phyloP scores from a whole-genome alignment of 2,113 vertebrate genomes.

The Equus quagga region DNA sequence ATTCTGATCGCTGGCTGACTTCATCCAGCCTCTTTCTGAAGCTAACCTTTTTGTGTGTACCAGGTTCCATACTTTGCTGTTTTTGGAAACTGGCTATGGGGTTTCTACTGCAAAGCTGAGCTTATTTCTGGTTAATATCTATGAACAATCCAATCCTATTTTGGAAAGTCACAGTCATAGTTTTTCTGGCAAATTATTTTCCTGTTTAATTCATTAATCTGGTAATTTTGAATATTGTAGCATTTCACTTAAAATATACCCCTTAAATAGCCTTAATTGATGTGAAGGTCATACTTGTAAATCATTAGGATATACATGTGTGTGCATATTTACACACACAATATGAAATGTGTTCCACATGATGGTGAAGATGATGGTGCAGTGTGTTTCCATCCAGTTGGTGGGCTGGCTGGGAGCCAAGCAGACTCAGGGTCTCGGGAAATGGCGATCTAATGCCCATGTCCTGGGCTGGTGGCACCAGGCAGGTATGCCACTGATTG shows the following conservation, averaged over 20 bases:
- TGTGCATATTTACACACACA: slow-evolving; percentile 58
- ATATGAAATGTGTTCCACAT: background rate
- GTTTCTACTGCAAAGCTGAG: slow-evolving; percentile 84
- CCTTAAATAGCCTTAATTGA: slow-evolving; percentile 86
- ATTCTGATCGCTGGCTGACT: background rate
- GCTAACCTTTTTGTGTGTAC: background rate
- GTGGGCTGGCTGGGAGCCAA: background rate
- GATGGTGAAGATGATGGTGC: background rate
- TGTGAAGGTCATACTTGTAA: slow-evolving; percentile 81
- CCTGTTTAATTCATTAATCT: slow-evolving; percentile 83
- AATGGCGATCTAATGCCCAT: background rate
- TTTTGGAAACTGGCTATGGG: slow-evolving; percentile 84
- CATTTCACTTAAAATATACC: slow-evolving; percentile 83
- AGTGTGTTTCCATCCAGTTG: background rate
- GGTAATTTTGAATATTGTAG: slow-evolving; percentile 85
- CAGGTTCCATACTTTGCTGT: slow-evolving; percentile 83
- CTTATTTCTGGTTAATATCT: slow-evolving; percentile 85
- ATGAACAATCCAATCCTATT: slow-evolving; percentile 83
- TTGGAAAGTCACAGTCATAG: slow-evolving; percentile 84
- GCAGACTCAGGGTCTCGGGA: background rate
- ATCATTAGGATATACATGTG: background rate
- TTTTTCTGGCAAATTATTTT: slow-evolving; percentile 86
- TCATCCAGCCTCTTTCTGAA: background rate
- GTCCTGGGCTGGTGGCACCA: background rate
- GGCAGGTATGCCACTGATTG: background rate